Percentiles rank a stretch among this genome's conserved stretches.
phyloP scores from a whole-genome alignment of 2,797 vertebrate species.

The Coregonus suidteri region DNA sequence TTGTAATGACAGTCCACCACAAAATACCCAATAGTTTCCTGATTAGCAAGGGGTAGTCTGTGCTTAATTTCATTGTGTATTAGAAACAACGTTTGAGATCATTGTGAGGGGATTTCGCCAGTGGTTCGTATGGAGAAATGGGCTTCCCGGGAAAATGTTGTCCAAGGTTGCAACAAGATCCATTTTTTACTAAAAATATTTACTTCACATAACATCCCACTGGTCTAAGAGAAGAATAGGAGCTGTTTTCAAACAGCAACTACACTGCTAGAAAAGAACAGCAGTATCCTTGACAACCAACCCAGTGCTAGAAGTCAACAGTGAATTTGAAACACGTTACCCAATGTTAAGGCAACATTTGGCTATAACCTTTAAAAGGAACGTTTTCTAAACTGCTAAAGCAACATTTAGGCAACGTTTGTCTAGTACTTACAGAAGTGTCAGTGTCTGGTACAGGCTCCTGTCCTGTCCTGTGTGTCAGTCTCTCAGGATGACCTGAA shows the following conservation, averaged over 20 bases:
- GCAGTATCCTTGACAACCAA: slow-evolving; percentile 13
- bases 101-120: no score
- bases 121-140: no score
- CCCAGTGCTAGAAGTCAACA: neutral
- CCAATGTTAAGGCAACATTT: neutral
- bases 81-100: no score
- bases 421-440: neutral
- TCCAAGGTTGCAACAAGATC: no score
- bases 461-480: neutral
- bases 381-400: no score
- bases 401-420: no score
- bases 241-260: neutral
- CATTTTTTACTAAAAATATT: neutral
- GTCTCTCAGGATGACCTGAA: slow-evolving; percentile 1
- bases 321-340: neutral
- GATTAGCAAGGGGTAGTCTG: no score
- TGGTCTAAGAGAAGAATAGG: neutral
- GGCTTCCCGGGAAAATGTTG: no score
- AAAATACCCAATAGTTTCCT: no score
- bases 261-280: neutral
- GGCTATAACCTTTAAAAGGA: no score
- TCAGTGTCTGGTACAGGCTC: neutral
- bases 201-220: neutral
- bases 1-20: no score
- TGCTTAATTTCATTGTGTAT: no score